These are phyloP conservation scores for Andrena bicolor DNA, from an alignment of 2,888 invertebrate genomes.

Conservation along the genomic window DNA sequence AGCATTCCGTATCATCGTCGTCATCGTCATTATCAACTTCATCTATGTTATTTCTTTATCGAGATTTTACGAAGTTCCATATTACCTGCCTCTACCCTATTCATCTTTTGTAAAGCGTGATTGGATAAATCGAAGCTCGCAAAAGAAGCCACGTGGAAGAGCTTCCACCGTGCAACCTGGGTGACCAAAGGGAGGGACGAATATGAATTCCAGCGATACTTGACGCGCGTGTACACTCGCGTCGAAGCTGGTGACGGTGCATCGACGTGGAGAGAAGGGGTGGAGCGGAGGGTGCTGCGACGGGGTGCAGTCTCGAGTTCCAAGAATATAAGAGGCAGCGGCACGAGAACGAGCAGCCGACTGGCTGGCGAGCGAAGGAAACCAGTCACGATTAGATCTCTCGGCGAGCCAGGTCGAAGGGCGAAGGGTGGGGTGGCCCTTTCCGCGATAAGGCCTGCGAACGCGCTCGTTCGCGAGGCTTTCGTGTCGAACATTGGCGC, in stretches of 20 bases:
- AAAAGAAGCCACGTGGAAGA: too few relatives aligned
- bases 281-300: slow-evolving; percentile 11
- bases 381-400: slow-evolving; percentile 74
- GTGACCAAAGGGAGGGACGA: neutral
- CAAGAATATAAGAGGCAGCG: slow-evolving; percentile 63
- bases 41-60: too few relatives aligned
- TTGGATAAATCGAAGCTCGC: too few relatives aligned
- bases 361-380: slow-evolving; percentile 64
- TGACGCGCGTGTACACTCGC: neutral
- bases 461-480: slow-evolving; percentile 76
- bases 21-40: too few relatives aligned
- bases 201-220: neutral
- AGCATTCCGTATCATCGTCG: too few relatives aligned
- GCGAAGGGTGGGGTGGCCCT: slow-evolving; percentile 58
- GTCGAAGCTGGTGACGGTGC: slow-evolving; percentile 26
- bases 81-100: neutral
- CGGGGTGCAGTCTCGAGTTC: slow-evolving; percentile 36
- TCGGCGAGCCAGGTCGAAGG: slow-evolving; percentile 52
- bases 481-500: slow-evolving; percentile 75
- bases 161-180: too few relatives aligned
- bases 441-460: slow-evolving; percentile 76
- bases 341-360: slow-evolving; percentile 72
- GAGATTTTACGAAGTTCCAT: too few relatives aligned
- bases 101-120: too few relatives aligned
- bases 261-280: slow-evolving; percentile 11